These are phyloP conservation scores for Pristis pectinata DNA, from an alignment of 2,797 vertebrate genomes.

Conservation along the genomic window DNA sequence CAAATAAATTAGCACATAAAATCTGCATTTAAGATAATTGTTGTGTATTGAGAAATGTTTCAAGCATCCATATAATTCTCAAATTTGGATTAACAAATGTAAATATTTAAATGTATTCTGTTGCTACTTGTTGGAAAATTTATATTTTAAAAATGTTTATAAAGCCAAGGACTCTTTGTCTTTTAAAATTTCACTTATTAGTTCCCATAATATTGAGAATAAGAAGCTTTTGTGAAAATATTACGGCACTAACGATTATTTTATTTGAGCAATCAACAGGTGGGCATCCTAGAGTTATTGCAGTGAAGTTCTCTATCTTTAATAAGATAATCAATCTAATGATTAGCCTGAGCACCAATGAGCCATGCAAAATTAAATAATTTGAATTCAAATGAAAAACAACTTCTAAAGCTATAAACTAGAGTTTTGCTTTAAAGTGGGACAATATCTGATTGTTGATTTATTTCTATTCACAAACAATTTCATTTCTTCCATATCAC, in stretches of 20 bases:
- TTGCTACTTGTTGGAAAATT: neutral
- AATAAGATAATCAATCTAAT: neutral
- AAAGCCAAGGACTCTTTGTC: neutral
- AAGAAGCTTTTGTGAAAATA: neutral
- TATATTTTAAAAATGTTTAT: neutral
- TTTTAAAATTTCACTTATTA: neutral
- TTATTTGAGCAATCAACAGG: neutral
- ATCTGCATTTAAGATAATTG: neutral
- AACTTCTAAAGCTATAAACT: neutral
- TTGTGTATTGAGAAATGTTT: neutral
- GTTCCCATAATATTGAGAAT: neutral
- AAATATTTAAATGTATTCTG: neutral
- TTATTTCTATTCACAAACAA: constrained; percentile 5
- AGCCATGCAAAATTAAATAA: neutral
- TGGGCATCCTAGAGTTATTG: neutral
- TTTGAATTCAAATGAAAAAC: neutral
- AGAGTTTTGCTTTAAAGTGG: neutral
- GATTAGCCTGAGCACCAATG: neutral
- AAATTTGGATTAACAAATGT: neutral
- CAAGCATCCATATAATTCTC: neutral
- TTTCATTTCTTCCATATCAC: neutral
- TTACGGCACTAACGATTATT: neutral
- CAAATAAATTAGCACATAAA: neutral
- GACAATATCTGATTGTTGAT: neutral
- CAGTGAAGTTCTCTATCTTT: neutral